These are phyloP conservation scores for Drosophila ficusphila DNA, from an alignment of 1,140 invertebrate species.

Conservation along the genomic window DNA sequence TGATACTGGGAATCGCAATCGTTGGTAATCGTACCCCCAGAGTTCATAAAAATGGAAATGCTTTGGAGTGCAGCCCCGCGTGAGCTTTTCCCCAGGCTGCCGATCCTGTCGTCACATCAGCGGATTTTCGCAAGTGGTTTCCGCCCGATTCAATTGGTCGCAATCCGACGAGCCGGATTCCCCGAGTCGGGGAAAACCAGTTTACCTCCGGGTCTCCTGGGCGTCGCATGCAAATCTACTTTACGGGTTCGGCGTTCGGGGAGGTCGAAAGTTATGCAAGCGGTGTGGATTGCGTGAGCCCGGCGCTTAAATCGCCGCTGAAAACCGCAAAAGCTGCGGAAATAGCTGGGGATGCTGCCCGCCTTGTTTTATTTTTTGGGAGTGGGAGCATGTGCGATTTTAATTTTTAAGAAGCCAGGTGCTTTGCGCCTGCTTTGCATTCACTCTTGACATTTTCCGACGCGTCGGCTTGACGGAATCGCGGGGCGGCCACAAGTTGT, in stretches of 20 bases:
- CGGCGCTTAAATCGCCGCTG: constrained; percentile 51
- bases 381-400: constrained; percentile 45
- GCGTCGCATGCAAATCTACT: constrained; percentile 70
- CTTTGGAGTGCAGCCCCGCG: neutral
- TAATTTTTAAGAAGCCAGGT: constrained; percentile 64
- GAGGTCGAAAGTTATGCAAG: constrained; percentile 54
- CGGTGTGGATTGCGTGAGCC: constrained; percentile 51
- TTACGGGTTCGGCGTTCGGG: constrained; percentile 21
- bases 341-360: constrained; percentile 21
- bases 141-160: constrained; percentile 15
- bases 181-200: constrained; percentile 1
- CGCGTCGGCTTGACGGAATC: constrained; percentile 21
- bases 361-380: constrained; percentile 5
- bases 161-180: neutral
- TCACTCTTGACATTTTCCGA: constrained; percentile 25
- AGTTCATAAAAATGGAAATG: neutral
- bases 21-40: no score
- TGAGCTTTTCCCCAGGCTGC: neutral
- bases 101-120: constrained; percentile 16
- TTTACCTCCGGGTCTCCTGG: constrained; percentile 41
- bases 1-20: no score
- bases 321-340: constrained; percentile 35
- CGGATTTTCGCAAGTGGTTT: constrained; percentile 17
- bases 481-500: constrained; percentile 4
- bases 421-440: constrained; percentile 35